Conservation (phyloP, 2,797 vertebrate species). For the Tamandua tetradactyla region DNA sequence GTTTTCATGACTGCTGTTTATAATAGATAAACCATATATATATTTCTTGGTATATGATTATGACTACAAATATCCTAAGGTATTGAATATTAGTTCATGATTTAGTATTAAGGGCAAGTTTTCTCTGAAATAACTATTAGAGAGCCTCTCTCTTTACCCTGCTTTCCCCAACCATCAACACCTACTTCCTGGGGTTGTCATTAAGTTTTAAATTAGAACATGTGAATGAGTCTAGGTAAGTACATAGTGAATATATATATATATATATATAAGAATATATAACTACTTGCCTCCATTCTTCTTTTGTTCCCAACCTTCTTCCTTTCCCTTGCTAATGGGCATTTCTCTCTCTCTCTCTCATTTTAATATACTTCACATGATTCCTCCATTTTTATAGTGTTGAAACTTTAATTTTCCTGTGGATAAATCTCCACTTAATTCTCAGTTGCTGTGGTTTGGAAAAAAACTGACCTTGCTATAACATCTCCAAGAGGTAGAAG, state of each 20-base stretch:
- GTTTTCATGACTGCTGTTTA: neutral
- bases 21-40: neutral
- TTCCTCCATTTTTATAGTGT: neutral
- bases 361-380: neutral
- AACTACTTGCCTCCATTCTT: neutral
- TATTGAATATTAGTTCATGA: slow-evolving; percentile 3
- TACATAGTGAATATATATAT: neutral
- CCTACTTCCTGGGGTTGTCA: neutral
- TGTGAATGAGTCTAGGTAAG: neutral
- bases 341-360: no score
- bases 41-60: neutral
- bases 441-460: neutral
- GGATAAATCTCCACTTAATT: neutral
- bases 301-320: neutral
- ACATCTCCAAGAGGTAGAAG: neutral
- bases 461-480: neutral
- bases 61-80: neutral
- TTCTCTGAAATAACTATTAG: slow-evolving; percentile 12
- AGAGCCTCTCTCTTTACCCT: neutral
- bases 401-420: neutral
- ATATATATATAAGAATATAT: no score
- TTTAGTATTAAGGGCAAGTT: neutral
- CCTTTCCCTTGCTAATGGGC: neutral
- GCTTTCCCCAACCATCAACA: neutral
- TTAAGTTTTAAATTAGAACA: neutral